Evolutionary conservation across 2,888 invertebrate genomes (phyloP), one percentile per base, ranked within the genome.

Genomic region (Odontocerum albicorne): DNA sequence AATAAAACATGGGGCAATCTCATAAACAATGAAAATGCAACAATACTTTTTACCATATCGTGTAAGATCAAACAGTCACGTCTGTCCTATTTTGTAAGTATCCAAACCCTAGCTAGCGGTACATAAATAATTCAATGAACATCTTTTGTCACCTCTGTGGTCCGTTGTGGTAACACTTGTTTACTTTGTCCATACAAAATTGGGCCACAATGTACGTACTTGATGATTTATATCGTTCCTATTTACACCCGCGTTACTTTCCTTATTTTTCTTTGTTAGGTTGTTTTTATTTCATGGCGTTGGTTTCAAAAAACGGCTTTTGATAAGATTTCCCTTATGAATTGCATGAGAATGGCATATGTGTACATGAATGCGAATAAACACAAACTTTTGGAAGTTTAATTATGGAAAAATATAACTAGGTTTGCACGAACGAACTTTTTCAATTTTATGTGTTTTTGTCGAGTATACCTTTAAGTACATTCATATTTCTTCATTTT

Each of bases 151-250:
- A 27, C 27, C 27, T 27, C 27, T 27, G 6, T 4, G 10, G 27
- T 10, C 10, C 27, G 6, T 27, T 10, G 27, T 27, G 6, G 27
- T 40, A 21, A 40, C 40, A 40, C 40, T 19, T 40, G 40, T 40
- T 40, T 40, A 40, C 17, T 40, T 21, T 40, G 40, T 40, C 40
- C 40, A 21, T 21, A 40, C 40, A n/a, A 40, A 40, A 21, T 19
- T 16, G n/a, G 19, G 21, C 17, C 40, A n/a, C 21, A 6, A 20
- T 21, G n/a, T 13, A 20, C 13, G n/a, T 13, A 10, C 17, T 13
- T 13, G 35, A 20, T 40, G 40, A 40, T 40, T 40, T 40, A 40
- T 21, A 40, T 21, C 20, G 17, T 10, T 40, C 13, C 15, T 38
- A 16, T 38, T 38, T 38, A 38, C 17, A 16, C 38, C 15, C 38